Evolutionary conservation across 1,140 invertebrate species (phyloP).

Genomic region (Chymomyza costata): DNA sequence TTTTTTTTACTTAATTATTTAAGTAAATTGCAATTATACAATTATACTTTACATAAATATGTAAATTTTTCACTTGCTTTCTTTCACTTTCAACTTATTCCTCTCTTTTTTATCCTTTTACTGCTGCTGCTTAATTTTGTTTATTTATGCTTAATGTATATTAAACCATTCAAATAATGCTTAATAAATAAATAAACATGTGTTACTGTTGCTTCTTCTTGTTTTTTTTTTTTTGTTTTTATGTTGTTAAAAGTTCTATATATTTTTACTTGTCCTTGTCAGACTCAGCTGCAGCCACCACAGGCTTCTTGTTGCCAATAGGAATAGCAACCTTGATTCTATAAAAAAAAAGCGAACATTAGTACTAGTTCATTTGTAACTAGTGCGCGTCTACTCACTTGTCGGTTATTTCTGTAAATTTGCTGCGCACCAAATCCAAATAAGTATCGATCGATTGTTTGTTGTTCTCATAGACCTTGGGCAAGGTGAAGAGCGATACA

Average conservation of each 20-base stretch:
- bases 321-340: constrained; percentile 94
- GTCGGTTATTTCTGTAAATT: constrained; percentile 91
- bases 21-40: constrained; percentile 6
- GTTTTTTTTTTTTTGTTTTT: constrained; percentile 37
- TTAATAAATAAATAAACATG: constrained; percentile 72
- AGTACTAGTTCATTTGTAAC: background rate
- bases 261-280: constrained; percentile 86
- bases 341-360: constrained; percentile 59
- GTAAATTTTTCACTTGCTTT: no score
- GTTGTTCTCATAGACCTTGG: constrained; percentile 98
- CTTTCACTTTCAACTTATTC: no score
- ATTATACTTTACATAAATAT: constrained; percentile 9
- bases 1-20: background rate
- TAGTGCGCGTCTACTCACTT: constrained; percentile 80
- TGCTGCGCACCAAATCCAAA: constrained; percentile 89
- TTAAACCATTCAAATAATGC: constrained; percentile 70
- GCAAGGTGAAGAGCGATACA: constrained; percentile 94
- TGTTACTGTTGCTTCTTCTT: constrained; percentile 42
- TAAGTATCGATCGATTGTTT: constrained; percentile 97
- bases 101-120: constrained; percentile 6
- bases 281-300: constrained; percentile 79
- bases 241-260: constrained; percentile 4
- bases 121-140: constrained; percentile 44
- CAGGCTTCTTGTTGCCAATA: constrained; percentile 85
- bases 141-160: constrained; percentile 70